Conservation (phyloP, 2,888 invertebrate genomes). For the Dryadula phaetusa region DNA sequence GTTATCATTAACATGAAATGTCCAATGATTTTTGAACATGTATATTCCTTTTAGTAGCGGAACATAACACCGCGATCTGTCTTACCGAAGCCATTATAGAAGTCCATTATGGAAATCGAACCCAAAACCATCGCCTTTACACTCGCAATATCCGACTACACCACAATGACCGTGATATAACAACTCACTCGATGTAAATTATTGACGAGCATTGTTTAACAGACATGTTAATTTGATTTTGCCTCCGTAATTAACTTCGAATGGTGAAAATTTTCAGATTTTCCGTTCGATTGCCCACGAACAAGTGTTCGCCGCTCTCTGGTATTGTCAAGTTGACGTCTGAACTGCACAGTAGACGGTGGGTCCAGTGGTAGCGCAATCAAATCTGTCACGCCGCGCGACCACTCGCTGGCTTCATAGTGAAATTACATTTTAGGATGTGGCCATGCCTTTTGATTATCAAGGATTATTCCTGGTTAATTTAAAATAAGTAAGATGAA, state of each 20-base stretch:
- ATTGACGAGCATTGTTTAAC: background rate
- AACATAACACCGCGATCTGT: too few species aligned
- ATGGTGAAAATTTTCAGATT: slow-evolving; percentile 3
- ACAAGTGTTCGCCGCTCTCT: background rate
- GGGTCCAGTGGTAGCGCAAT: slow-evolving; percentile 2
- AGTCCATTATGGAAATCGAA: too few species aligned
- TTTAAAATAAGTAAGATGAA: background rate
- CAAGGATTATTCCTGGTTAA: background rate
- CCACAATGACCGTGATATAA: background rate
- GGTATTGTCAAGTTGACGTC: slow-evolving; percentile 21
- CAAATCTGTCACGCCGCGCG: slow-evolving; percentile 31
- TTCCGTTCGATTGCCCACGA: slow-evolving; percentile 6
- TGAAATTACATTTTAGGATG: slow-evolving; percentile 35
- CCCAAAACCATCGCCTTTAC: too few species aligned
- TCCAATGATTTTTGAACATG: background rate
- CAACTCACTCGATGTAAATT: background rate
- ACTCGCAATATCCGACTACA: too few species aligned
- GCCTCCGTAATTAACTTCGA: background rate
- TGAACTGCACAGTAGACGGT: slow-evolving; percentile 5
- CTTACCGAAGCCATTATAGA: too few species aligned
- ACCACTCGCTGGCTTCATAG: slow-evolving; percentile 27
- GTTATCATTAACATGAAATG: background rate
- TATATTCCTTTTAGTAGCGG: too few species aligned
- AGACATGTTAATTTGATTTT: slow-evolving; percentile 12
- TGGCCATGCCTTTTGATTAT: slow-evolving; percentile 7